A percentile compares a stretch with the other conserved stretches of the same genome.
Conservation (phyloP, 2,888 invertebrate species). For the Caenorhabditis panamensis region DNA sequence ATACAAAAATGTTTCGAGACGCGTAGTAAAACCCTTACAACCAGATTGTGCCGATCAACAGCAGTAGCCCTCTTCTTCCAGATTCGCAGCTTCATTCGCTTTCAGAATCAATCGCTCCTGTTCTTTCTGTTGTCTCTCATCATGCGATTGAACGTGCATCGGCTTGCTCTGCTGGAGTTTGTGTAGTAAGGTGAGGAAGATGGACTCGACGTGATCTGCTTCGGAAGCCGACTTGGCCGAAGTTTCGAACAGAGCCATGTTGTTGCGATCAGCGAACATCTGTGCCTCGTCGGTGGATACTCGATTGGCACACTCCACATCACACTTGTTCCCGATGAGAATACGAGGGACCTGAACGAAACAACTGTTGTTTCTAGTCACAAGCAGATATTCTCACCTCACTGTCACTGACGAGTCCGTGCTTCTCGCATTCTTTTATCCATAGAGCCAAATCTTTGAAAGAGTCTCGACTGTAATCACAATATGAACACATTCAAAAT, state of each 20-base stretch:
- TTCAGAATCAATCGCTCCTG: slow-evolving; percentile 77
- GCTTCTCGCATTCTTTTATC: slow-evolving; percentile 88
- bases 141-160: slow-evolving; percentile 82
- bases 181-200: slow-evolving; percentile 89
- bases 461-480: slow-evolving; percentile 62
- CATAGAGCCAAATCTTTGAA: slow-evolving; percentile 85
- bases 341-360: slow-evolving; percentile 84
- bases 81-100: slow-evolving; percentile 72
- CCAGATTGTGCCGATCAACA: slow-evolving; percentile 66
- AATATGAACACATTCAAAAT: neutral
- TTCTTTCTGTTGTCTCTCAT: slow-evolving; percentile 74
- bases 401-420: slow-evolving; percentile 81
- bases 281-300: slow-evolving; percentile 88
- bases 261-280: slow-evolving; percentile 86
- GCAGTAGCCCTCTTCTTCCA: slow-evolving; percentile 77
- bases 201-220: slow-evolving; percentile 88
- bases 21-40: neutral
- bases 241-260: slow-evolving; percentile 87
- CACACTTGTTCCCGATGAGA: slow-evolving; percentile 90
- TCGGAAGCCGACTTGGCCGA: slow-evolving; percentile 85
- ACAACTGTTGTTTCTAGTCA: neutral
- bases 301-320: slow-evolving; percentile 83
- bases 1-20: slow-evolving; percentile 7
- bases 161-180: slow-evolving; percentile 86
- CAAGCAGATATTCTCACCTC: slow-evolving; percentile 37